Evolutionary conservation across 2,888 invertebrate species (phyloP).

Genomic region (Pollenia griseotomentosa): DNA sequence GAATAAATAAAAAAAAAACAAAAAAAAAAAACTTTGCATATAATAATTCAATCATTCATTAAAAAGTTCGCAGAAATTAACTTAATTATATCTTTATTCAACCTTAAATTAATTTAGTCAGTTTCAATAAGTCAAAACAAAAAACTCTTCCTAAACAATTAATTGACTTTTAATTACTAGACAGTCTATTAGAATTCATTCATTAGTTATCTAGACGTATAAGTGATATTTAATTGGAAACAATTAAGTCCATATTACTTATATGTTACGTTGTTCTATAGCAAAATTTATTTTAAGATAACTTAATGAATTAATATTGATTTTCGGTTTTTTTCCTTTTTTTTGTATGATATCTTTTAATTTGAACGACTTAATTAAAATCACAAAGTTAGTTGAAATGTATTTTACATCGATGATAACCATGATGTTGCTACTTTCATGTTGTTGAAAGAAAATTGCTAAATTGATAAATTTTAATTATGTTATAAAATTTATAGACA

Average conservation of each 20-base stretch:
- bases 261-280: neutral
- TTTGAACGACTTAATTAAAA: neutral
- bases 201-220: neutral
- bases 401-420: neutral
- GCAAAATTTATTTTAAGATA: too few species aligned
- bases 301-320: neutral
- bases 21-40: too few species aligned
- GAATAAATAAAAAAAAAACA: too few species aligned
- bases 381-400: neutral
- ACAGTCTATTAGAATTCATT: too few species aligned
- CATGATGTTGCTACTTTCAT: neutral
- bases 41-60: too few species aligned
- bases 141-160: too few species aligned
- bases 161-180: too few species aligned
- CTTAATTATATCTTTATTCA: too few species aligned
- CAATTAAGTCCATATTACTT: neutral
- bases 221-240: neutral
- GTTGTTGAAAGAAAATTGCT: neutral
- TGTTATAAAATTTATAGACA: conserved; percentile 2
- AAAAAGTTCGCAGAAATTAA: too few species aligned
- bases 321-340: neutral
- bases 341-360: neutral
- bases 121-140: too few species aligned
- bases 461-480: conserved; percentile 4
- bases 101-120: too few species aligned